phyloP scores from a whole-genome alignment of 35 echinoderm and acorn worm genomes.

The Apostichopus japonicus region DNA sequence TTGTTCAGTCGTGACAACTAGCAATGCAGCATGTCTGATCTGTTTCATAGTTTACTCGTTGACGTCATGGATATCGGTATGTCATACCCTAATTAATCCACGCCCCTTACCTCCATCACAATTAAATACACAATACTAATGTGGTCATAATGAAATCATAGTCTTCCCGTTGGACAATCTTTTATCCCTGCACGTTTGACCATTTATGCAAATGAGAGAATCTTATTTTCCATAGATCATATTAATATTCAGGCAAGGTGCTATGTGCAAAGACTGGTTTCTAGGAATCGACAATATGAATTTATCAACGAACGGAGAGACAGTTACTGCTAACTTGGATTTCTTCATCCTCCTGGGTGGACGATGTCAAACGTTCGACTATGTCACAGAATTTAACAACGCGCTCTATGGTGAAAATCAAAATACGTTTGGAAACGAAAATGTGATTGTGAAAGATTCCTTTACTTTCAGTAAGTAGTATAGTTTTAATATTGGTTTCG shows the following conservation, averaged over 20 bases:
- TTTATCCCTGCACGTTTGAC: not conserved
- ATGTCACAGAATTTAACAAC: not conserved
- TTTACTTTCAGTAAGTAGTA: slow-evolving; percentile 11
- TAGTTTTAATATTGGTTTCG: not conserved
- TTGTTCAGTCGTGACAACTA: no score
- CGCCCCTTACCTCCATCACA: not conserved
- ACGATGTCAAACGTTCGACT: slow-evolving; percentile 16
- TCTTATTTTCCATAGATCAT: not conserved
- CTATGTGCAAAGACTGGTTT: not conserved
- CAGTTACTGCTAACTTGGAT: not conserved
- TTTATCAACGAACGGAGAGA: not conserved
- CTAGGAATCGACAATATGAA: not conserved
- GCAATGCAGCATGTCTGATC: no score
- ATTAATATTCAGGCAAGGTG: not conserved
- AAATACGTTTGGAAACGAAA: slow-evolving; percentile 2
- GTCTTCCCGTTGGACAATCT: not conserved
- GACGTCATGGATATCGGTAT: not conserved
- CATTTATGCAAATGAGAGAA: not conserved
- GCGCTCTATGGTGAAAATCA: not conserved
- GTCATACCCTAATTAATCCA: not conserved
- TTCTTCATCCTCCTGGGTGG: not conserved
- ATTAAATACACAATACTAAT: not conserved
- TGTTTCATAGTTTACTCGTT: no score
- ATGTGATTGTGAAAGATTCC: slow-evolving; percentile 12
- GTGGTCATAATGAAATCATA: not conserved